Evolutionary conservation across 2,113 vertebrate genomes (phyloP), one percentile per base, ranked within the genome.

Genomic region (Bothrops jararaca): DNA sequence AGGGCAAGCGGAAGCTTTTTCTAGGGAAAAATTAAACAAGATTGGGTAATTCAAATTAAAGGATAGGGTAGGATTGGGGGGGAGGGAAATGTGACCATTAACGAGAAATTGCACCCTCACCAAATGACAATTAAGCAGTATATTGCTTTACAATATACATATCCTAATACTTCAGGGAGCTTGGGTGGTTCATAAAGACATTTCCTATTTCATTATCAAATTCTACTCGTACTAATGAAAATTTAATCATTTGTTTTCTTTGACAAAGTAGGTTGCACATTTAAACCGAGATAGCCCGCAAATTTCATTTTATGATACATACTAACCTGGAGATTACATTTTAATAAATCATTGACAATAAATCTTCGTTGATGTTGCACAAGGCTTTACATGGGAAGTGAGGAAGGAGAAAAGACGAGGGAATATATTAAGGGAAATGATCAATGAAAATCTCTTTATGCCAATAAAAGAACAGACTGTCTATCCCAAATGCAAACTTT

Each of bases 331-430:
- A 95, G 97, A 98, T 97, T 98, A 97, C 97, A 97, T 98, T 98
- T 98, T 98, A 97, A 98, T 98, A 98, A 97, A 98, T 98, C 97
- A 98, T 97, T 97, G 97, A 97, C 97, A 98, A 98, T 98, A 98
- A 98, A 98, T 98, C 97, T 97, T 98, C 96, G 94, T 96, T 96
- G 96, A 97, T 97, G 97, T 97, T 96, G 95, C 96, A 96, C 91
- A 69, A 97, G 95, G 96, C 96, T 96, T 97, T 96, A 94, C 74
- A 48, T 39, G 96, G 95, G 96, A 95, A 57, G 80, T 56, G 91
- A 29, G 24, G n/a, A 56, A 42, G 29, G 24, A 92, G 80, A 92
- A 89, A 94, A 95, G 92, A 97, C 97, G 97, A 96, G 95, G 96
- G 97, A 97, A 97, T 97, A 97, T 94, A 97, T 93, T 93, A 93